Base-by-base conservation (phyloP, 2,797 vertebrate species). In the Sebastes steindachneri region DNA sequence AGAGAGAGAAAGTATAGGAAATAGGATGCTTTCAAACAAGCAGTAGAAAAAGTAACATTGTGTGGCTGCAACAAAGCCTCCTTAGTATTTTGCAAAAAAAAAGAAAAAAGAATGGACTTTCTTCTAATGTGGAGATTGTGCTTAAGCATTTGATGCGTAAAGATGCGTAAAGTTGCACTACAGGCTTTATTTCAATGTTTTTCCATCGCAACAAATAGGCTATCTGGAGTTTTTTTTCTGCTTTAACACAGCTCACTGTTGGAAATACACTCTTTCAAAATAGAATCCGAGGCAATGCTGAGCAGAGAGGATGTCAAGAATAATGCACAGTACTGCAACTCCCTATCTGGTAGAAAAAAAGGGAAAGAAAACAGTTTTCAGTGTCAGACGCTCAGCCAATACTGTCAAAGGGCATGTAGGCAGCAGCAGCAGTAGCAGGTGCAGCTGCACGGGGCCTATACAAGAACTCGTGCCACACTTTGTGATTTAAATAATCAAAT, bases 341-440 rank as follows among this genome's bases (percentile, higher is more conserved):
- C 67, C 33, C 45, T 37, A 5, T 79, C 45, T 69, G 45, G 35
- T 17, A 25, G 45, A 8, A 23, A 41, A 37, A 25, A 51, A 7
- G 11, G 60, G n/a, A 68, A 41, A 26, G 51, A 9, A 76, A 81
- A 60, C 69, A 23, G 77, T 63, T 69, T 75, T 69, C 35, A 28
- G 80, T 69, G 77, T 86, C 77, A 90, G 85, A 67, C 73, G 72
- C 15, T 37, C 73, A 88, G 77, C 73, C 68, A 85, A 63, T 65
- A 29, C 85, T 85, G 82, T 89, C 85, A 88, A 81, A 85, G 83
- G 77, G 79, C 84, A 82, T 81, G 72, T 31, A 81, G 77, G 78
- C 78, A 81, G 81, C 55, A 28, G 72, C 45, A 88, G 81, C 54
- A 28, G 69, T 51, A 88, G 93, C 93, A 93, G 91, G 93, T 93